A percentile compares a stretch with the other conserved stretches of the same genome.
Evolutionary conservation across 2,888 invertebrate species (phyloP).

Genomic region (Pyrochroa serraticornis): DNA sequence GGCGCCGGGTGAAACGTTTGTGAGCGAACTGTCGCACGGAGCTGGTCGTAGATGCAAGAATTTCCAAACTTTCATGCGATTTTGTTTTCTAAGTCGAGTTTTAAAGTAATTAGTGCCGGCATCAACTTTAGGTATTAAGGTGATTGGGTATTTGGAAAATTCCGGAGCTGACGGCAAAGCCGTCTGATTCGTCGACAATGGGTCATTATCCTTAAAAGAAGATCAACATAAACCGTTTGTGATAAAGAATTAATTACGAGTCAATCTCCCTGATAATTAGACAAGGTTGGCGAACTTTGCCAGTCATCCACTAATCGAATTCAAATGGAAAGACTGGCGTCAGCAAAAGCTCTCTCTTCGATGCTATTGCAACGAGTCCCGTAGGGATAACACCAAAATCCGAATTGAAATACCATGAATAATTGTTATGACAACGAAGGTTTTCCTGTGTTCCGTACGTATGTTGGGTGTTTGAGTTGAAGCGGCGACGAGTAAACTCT

Average conservation of each 20-base stretch:
- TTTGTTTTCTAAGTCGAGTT: too few relatives aligned
- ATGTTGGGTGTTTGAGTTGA: not conserved
- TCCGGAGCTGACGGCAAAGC: too few relatives aligned
- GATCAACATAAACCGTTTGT: not conserved
- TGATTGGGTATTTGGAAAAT: too few relatives aligned
- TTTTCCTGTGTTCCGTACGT: conserved; percentile 9
- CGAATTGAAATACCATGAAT: conserved; percentile 22
- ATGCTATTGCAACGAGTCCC: conserved; percentile 1
- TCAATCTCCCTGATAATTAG: conserved; percentile 16
- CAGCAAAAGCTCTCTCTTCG: conserved; percentile 8
- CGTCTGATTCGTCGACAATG: not conserved
- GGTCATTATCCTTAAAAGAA: not conserved
- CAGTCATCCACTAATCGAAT: conserved; percentile 23
- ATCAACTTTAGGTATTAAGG: too few relatives aligned
- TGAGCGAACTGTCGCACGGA: too few relatives aligned
- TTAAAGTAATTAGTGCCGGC: too few relatives aligned
- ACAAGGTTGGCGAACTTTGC: conserved; percentile 11
- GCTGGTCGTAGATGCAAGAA: too few relatives aligned
- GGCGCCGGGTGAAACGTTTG: too few relatives aligned
- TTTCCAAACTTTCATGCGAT: too few relatives aligned
- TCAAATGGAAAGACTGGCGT: conserved; percentile 16
- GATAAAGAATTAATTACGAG: conserved; percentile 15
- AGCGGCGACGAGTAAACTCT: conserved; percentile 6
- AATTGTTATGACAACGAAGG: conserved; percentile 14
- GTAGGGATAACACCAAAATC: conserved; percentile 12